phyloP scores from a whole-genome alignment of 2,113 vertebrate genomes.

The Hassar affinis region DNA sequence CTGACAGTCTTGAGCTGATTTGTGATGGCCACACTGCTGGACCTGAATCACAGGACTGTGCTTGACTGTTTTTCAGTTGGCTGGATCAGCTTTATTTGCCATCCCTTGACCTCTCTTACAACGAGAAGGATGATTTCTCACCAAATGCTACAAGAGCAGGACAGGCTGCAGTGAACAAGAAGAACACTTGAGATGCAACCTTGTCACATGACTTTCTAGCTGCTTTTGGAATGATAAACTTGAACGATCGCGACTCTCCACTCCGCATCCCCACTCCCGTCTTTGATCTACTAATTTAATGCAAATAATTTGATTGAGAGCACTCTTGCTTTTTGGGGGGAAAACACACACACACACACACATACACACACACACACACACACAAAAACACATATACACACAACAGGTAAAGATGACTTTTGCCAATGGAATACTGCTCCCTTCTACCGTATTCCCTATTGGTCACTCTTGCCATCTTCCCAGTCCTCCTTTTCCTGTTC shows the following conservation, averaged over 20 bases:
- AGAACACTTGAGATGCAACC: conserved; percentile 8
- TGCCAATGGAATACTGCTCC: conserved; percentile 44
- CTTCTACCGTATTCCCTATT: conserved; percentile 30
- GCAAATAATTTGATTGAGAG: conserved; percentile 43
- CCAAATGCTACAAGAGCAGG: conserved; percentile 13
- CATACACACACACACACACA: no score
- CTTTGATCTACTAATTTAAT: conserved; percentile 46
- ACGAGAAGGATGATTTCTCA: conserved; percentile 29
- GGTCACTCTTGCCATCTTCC: conserved; percentile 33
- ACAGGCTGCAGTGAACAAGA: conserved; percentile 19
- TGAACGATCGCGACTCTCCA: conserved; percentile 30
- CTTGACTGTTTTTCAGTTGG: conserved; percentile 27
- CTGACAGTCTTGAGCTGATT: conserved; percentile 25
- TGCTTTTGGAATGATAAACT: conserved; percentile 34
- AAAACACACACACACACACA: neutral
- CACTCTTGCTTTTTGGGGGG: conserved; percentile 25
- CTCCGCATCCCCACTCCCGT: conserved; percentile 18
- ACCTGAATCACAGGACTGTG: conserved; percentile 35
- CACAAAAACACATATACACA: neutral
- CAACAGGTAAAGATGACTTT: conserved; percentile 35
- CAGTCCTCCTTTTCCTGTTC: conserved; percentile 30
- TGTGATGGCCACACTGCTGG: conserved; percentile 30
- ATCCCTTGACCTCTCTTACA: conserved; percentile 5
- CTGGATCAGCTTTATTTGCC: conserved; percentile 41
- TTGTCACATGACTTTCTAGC: conserved; percentile 22